phyloP scores from a whole-genome alignment of 2,888 invertebrate species.

The Amphipyra tragopoginis region DNA sequence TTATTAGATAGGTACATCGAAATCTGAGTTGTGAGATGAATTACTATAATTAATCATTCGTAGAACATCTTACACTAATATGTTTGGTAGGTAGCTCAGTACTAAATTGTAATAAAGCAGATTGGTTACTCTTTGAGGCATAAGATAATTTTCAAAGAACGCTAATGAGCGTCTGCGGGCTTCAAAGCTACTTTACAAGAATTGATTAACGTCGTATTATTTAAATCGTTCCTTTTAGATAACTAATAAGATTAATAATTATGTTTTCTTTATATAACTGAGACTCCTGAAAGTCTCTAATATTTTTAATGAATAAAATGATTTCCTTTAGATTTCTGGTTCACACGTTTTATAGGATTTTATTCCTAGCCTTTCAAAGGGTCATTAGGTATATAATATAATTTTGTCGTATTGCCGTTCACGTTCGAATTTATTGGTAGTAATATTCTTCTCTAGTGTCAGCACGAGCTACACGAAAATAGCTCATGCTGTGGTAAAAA shows the following conservation, averaged over 20 bases:
- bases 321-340: background rate
- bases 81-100: no score
- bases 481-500: no score
- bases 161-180: conserved; percentile 1
- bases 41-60: no score
- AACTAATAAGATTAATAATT: background rate
- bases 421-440: no score
- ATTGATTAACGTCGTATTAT: conserved; percentile 8
- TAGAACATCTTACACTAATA: no score
- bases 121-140: background rate
- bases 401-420: no score
- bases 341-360: background rate
- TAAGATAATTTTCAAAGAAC: conserved; percentile 18
- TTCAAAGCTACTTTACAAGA: conserved; percentile 10
- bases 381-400: background rate
- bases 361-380: background rate
- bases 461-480: no score
- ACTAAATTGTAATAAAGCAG: background rate
- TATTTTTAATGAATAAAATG: background rate
- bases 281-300: background rate
- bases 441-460: no score
- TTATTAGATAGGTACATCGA: no score
- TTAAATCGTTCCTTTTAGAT: background rate
- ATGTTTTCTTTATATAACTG: background rate
- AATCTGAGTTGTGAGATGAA: no score